Evolutionary conservation across 2,888 invertebrate genomes (phyloP), one percentile per base, ranked within the genome.

Genomic region (Drosophila emarginata): DNA sequence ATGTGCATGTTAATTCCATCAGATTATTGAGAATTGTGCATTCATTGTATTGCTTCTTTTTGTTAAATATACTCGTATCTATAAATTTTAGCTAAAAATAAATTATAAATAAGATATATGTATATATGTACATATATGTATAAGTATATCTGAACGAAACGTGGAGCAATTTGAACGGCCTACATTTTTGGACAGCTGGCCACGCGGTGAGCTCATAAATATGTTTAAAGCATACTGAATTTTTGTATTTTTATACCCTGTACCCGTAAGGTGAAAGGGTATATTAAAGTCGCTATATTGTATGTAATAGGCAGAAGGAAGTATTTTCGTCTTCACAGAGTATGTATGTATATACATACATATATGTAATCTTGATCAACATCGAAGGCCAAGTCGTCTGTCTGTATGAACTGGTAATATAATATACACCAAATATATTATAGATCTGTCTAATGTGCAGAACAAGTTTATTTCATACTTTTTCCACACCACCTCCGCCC

Each of bases 181-280:
- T 78, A 74, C 61, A 63, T 80, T 72, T 78, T 71, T 73, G 65
- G 73, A 73, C 71, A 67, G 71, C 76, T 70, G 64, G 56, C 64
- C 54, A 36, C 32, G 36, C 54, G 15, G 36, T 54, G 54, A 32
- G 54, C 54, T 54, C 36, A 15, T 54, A 36, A 54, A 54, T 54
- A 18, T 54, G 54, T 54, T 32, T 54, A 54, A 9, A 54, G 32
- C 14, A 18, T 36, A 11, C 18, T 21, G 12, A 45, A 45, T 45
- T 45, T 45, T 18, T 3, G 12, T 1, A 21, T 45, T 21, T 21
- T 45, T n/a, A n/a, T n/a, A n/a, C n/a, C n/a, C n/a, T n/a, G n/a
- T n/a, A n/a, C n/a, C n/a, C n/a, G n/a, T n/a, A n/a, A n/a, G n/a
- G n/a, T n/a, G n/a, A n/a, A n/a, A n/a, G n/a, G n/a, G n/a, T n/a